A percentile compares a stretch with the other conserved stretches of the same genome.
Conservation (phyloP, 2,113 vertebrate genomes). For the Hylia prasina region DNA sequence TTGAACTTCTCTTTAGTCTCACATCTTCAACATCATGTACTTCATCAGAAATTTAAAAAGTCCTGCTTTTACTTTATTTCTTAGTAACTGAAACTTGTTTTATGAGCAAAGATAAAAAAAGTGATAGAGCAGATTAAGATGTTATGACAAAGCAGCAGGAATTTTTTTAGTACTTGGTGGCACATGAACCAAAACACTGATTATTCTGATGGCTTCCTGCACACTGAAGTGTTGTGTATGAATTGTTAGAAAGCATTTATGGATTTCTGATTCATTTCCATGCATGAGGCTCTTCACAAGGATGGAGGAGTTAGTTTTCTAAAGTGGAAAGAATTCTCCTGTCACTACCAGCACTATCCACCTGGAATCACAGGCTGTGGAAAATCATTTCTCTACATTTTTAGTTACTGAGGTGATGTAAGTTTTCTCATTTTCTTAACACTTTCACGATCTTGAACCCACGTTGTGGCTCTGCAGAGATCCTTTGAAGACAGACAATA, state of each 20-base stretch:
- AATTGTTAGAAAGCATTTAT: background rate
- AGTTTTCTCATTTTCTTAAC: background rate
- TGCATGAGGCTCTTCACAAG: background rate
- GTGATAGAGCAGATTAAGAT: background rate
- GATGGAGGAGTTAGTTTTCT: background rate
- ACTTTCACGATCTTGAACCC: background rate
- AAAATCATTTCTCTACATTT: background rate
- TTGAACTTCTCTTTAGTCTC: background rate
- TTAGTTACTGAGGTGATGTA: background rate
- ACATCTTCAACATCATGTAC: background rate
- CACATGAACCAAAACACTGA: background rate
- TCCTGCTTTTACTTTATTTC: background rate
- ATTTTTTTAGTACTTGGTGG: background rate
- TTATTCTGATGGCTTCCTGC: background rate
- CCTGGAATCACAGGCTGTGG: background rate
- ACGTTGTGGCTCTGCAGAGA: background rate
- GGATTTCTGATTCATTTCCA: background rate
- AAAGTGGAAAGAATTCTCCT: background rate
- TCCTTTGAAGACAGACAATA: background rate
- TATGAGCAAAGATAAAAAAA: background rate
- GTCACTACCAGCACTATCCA: background rate
- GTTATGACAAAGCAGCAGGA: background rate
- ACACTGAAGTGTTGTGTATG: background rate
- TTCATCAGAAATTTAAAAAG: background rate
- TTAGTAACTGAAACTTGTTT: background rate